phyloP scores from a whole-genome alignment of 2,113 vertebrate genomes.

The Stigmatopora nigra region DNA sequence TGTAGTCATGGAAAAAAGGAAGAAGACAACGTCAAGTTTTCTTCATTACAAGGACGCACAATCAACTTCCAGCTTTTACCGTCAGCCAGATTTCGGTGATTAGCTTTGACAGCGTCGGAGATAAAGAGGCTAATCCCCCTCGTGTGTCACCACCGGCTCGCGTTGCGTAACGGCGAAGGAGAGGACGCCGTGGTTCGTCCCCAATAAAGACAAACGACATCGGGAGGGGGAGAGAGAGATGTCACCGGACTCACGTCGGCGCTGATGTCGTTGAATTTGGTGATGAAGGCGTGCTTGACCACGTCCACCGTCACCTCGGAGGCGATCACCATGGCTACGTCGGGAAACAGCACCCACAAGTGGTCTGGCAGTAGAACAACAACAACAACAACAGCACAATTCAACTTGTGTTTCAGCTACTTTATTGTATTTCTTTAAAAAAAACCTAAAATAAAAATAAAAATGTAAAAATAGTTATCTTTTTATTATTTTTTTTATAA shows the following conservation, averaged over 20 bases:
- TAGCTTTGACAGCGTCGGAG: constrained; percentile 37
- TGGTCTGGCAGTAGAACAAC: constrained; percentile 75
- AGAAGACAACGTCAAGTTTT: too few species aligned
- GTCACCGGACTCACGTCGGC: constrained; percentile 80
- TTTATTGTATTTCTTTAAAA: too few species aligned
- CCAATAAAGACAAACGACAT: neutral
- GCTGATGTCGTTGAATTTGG: constrained; percentile 98
- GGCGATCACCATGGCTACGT: constrained; percentile 93
- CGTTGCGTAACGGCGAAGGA: constrained; percentile 30
- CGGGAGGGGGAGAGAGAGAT: neutral
- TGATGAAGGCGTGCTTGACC: constrained; percentile 98
- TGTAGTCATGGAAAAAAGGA: too few species aligned
- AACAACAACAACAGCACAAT: neutral
- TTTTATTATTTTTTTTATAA: too few species aligned
- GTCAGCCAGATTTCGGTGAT: constrained; percentile 36
- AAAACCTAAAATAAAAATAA: too few species aligned
- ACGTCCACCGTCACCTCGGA: constrained; percentile 93
- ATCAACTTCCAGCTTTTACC: neutral
- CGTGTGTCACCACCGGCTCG: constrained; percentile 15
- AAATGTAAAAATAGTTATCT: too few species aligned
- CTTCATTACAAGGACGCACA: neutral
- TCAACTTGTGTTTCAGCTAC: too few species aligned
- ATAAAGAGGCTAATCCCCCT: constrained; percentile 51
- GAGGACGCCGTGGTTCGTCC: neutral
- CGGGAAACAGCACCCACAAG: constrained; percentile 95